Evolutionary conservation across 2,113 vertebrate genomes (phyloP).

Genomic region (Cyprinodon tularosa): DNA sequence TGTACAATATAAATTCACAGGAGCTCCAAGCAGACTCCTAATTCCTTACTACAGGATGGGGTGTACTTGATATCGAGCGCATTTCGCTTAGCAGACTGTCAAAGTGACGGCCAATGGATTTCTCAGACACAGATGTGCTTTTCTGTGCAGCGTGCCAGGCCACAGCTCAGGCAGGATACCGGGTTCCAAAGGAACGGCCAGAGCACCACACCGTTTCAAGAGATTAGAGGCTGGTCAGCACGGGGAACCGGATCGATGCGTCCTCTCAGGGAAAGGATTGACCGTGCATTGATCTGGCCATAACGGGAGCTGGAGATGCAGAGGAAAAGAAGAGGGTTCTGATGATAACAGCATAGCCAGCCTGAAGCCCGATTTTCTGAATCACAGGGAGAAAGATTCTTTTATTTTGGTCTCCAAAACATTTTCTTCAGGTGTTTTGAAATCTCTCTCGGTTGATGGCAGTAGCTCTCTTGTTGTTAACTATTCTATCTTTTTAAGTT

Average conservation of each 20-base stretch:
- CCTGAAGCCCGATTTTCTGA: slow-evolving; percentile 36
- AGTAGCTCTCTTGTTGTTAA: no score
- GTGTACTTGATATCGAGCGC: slow-evolving; percentile 42
- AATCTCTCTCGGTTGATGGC: slow-evolving; percentile 10
- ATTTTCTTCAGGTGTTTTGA: slow-evolving; percentile 24
- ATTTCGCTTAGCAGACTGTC: slow-evolving; percentile 39
- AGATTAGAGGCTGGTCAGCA: slow-evolving; percentile 79
- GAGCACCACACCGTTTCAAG: slow-evolving; percentile 63
- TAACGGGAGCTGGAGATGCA: slow-evolving; percentile 68
- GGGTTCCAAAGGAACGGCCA: slow-evolving; percentile 64
- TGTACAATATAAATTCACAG: slow-evolving; percentile 19
- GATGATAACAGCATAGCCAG: slow-evolving; percentile 25
- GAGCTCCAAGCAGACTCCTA: slow-evolving; percentile 10
- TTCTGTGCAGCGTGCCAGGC: slow-evolving; percentile 20
- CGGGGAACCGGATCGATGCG: slow-evolving; percentile 72
- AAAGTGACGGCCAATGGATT: slow-evolving; percentile 46
- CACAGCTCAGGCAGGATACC: slow-evolving; percentile 44
- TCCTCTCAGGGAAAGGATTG: slow-evolving; percentile 79
- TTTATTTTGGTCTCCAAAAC: slow-evolving; percentile 47
- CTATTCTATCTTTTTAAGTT: neutral
- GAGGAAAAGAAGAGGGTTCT: slow-evolving; percentile 35
- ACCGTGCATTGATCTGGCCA: slow-evolving; percentile 77
- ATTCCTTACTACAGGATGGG: slow-evolving; percentile 12
- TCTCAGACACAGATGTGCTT: slow-evolving; percentile 42
- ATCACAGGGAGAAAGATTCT: slow-evolving; percentile 25